These are phyloP conservation scores for Hemithea aestivaria DNA, from an alignment of 2,888 invertebrate genomes.

Conservation along the genomic window DNA sequence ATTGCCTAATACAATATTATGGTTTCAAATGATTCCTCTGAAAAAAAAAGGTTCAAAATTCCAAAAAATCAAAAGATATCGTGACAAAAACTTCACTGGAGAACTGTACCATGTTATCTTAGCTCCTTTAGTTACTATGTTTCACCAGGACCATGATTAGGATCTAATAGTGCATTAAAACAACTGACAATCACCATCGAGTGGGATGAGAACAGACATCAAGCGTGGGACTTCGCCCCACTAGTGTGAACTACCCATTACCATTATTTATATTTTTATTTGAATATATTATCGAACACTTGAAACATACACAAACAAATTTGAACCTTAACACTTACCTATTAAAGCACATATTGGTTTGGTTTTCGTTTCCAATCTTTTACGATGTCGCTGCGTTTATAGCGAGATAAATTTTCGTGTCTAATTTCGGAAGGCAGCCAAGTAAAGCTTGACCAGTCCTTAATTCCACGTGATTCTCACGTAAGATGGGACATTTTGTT, in stretches of 20 bases:
- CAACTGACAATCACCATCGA: slow-evolving; percentile 32
- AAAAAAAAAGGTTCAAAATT: too few relatives aligned
- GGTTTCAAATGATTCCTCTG: too few relatives aligned
- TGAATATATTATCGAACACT: slow-evolving; percentile 57
- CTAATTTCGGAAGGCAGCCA: slow-evolving; percentile 42
- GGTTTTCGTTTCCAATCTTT: slow-evolving; percentile 32
- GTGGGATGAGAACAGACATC: slow-evolving; percentile 45
- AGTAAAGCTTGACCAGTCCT: too few relatives aligned
- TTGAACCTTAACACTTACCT: slow-evolving; percentile 17
- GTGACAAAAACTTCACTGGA: too few relatives aligned
- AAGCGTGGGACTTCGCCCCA: slow-evolving; percentile 55
- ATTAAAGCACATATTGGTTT: slow-evolving; percentile 31
- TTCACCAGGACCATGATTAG: slow-evolving; percentile 7
- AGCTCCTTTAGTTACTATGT: slow-evolving; percentile 19
- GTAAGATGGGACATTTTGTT: too few relatives aligned
- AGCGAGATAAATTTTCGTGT: slow-evolving; percentile 44
- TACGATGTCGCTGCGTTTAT: slow-evolving; percentile 46
- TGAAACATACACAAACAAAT: slow-evolving; percentile 23
- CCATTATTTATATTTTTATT: slow-evolving; percentile 63
- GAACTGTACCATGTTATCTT: too few relatives aligned
- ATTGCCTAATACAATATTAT: too few relatives aligned
- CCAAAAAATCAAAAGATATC: too few relatives aligned
- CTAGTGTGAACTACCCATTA: slow-evolving; percentile 61
- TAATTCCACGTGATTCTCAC: too few relatives aligned
- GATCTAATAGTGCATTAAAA: slow-evolving; percentile 12